Evolutionary conservation across 2,113 vertebrate genomes (phyloP).

Genomic region (Lampris incognitus): DNA sequence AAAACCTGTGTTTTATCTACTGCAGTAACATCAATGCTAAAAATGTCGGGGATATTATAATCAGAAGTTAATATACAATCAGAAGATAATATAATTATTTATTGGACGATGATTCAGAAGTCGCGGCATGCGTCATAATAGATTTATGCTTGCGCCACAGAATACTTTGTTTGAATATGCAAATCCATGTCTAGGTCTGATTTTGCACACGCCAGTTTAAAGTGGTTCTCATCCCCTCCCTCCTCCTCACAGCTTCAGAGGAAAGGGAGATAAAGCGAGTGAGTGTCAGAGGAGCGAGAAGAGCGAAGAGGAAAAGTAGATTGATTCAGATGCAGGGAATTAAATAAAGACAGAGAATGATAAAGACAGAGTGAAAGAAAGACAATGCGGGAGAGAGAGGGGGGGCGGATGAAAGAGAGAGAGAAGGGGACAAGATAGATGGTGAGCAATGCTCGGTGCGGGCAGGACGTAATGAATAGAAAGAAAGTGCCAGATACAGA

Average conservation of each 20-base stretch:
- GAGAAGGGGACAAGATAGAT: slow-evolving; percentile 40
- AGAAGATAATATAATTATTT: slow-evolving; percentile 1
- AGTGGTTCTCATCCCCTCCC: slow-evolving; percentile 42
- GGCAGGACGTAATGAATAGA: slow-evolving; percentile 60
- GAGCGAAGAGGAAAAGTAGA: slow-evolving; percentile 29
- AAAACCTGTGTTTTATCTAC: background rate
- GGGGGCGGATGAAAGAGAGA: slow-evolving; percentile 15
- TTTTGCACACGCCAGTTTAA: slow-evolving; percentile 43
- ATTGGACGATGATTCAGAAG: slow-evolving; percentile 10
- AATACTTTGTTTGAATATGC: slow-evolving; percentile 25
- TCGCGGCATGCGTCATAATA: slow-evolving; percentile 1
- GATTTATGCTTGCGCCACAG: slow-evolving; percentile 6
- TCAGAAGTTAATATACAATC: too few species aligned
- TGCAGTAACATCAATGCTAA: background rate
- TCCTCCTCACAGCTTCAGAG: slow-evolving; percentile 54
- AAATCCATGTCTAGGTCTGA: slow-evolving; percentile 53
- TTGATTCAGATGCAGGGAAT: slow-evolving; percentile 48
- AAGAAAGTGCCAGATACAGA: slow-evolving; percentile 67
- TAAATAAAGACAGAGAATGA: slow-evolving; percentile 59
- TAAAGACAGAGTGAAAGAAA: slow-evolving; percentile 41
- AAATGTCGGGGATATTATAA: background rate
- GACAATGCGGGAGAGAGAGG: background rate
- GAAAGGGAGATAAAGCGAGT: slow-evolving; percentile 35
- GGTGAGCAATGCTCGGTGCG: slow-evolving; percentile 43
- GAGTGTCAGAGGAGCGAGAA: slow-evolving; percentile 32